Base-by-base conservation (phyloP, 2,797 vertebrate species). In the Ficedula albicollis region DNA sequence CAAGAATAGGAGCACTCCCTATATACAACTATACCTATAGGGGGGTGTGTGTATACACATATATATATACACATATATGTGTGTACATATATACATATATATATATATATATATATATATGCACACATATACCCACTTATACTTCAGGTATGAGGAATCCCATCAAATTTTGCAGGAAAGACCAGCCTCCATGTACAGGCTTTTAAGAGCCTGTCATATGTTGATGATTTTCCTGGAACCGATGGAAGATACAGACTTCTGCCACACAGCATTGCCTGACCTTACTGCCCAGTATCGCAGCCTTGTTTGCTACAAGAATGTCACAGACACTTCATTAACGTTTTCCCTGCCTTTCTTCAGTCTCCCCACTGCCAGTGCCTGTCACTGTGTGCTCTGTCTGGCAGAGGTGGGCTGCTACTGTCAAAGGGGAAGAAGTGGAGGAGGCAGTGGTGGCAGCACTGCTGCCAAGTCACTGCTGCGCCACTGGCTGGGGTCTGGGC, bases 81-180 rank as follows among this genome's bases (percentile, higher is more conserved):
- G 1, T 21, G 0, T 30, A 12, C 20, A 18, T 10, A 2, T 14
- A 2, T 29, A 7, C 43, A 20, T 34, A 11, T 7, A 15, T 9
- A 30, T 3, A 16, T 4, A 8, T 2, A 6, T 38, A 11, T 38
- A 11, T 38, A 5, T 1, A 11, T 1, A 16, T 0, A 22, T 4
- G 55, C 11, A 51, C 3, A 14, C 1, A 13, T 1, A 17, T 6
- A 54, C 1, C 5, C 4, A 1, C 13, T 23, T 51, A 29, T 51
- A 51, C 10, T 30, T 52, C 51, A 51, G 27, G 49, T 52, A 5
- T 5, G 10, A 73, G 10, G 25, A 68, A 66, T 19, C 5, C 63
- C 49, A 25, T 3, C 5, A 46, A 81, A 75, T 79, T 87, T 87
- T 6, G 0, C 29, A 74, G 41, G 10, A 56, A 62, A 81, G 15